These are phyloP conservation scores for Platyrinchus mystaceus DNA, from an alignment of 2,797 vertebrate genomes.

Conservation along the genomic window DNA sequence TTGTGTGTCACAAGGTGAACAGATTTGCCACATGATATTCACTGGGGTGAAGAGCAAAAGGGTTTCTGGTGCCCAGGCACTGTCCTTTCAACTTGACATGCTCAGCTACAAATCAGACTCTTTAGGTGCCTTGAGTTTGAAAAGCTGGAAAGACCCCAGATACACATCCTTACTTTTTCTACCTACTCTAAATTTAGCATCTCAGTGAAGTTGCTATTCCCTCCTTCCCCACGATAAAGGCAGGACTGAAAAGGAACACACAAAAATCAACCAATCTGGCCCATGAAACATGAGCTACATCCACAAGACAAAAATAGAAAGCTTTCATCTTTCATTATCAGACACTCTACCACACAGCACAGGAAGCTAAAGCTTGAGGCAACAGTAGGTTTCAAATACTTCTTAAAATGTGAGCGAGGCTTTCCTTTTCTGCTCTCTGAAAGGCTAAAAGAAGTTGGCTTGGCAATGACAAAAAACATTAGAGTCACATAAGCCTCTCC, in stretches of 20 bases:
- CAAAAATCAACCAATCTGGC: constrained; percentile 30
- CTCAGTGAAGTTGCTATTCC: not conserved
- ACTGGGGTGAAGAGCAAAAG: not conserved
- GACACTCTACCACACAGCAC: not conserved
- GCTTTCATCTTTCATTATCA: constrained; percentile 63
- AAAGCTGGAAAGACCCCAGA: not conserved
- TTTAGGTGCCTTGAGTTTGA: not conserved
- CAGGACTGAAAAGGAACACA: not conserved
- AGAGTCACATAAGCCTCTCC: not conserved
- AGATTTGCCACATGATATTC: not conserved
- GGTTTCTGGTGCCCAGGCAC: not conserved
- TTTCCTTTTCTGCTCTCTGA: not conserved
- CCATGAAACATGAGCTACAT: constrained; percentile 25
- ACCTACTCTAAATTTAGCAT: not conserved
- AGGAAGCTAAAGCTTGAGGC: constrained; percentile 48
- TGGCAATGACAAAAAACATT: not conserved
- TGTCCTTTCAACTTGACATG: not conserved
- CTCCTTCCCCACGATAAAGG: not conserved
- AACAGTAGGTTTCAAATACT: constrained; percentile 34
- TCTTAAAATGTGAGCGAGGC: not conserved
- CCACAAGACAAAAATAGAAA: constrained; percentile 57
- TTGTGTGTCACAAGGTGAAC: not conserved
- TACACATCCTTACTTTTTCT: not conserved
- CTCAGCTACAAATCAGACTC: not conserved
- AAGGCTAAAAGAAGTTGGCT: constrained; percentile 15